Evolutionary conservation across 2,888 invertebrate genomes (phyloP).

Genomic region (Rhabditoides inermis): DNA sequence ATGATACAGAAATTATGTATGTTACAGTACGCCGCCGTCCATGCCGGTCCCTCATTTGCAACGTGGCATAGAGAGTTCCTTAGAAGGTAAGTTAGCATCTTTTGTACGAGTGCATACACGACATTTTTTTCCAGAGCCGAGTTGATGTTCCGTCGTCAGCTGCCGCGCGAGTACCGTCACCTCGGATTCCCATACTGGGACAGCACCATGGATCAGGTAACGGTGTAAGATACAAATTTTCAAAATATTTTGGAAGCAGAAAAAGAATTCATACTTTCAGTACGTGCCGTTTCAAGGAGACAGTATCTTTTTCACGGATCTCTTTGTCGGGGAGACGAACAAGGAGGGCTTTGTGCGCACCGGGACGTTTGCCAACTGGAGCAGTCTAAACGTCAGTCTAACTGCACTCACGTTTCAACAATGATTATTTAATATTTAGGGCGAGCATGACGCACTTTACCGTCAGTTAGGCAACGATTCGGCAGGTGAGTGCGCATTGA

Average conservation of each 20-base stretch:
- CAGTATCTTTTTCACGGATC: too few species aligned
- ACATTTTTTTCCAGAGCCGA: slow-evolving; percentile 3
- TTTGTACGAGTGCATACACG: background rate
- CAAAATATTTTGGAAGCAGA: too few species aligned
- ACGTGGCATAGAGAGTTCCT: slow-evolving; percentile 32
- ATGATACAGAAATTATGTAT: too few species aligned
- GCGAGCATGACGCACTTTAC: too few species aligned
- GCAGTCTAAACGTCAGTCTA: slow-evolving; percentile 27
- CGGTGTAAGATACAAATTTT: too few species aligned
- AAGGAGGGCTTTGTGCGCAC: slow-evolving; percentile 42
- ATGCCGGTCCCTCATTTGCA: slow-evolving; percentile 27
- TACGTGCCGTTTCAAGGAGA: too few species aligned
- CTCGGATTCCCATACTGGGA: slow-evolving; percentile 52
- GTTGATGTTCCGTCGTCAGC: slow-evolving; percentile 3
- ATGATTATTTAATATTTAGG: too few species aligned
- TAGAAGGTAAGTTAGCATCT: slow-evolving; percentile 10
- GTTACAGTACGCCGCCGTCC: slow-evolving; percentile 22
- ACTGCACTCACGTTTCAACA: too few species aligned
- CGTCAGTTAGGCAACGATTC: slow-evolving; percentile 15
- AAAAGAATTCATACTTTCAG: too few species aligned
- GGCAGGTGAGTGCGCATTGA: slow-evolving; percentile 24
- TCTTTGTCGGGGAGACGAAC: slow-evolving; percentile 44
- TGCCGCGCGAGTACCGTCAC: slow-evolving; percentile 22
- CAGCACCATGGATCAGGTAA: slow-evolving; percentile 48
- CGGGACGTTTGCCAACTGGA: slow-evolving; percentile 49